A percentile compares a stretch with the other conserved stretches of the same genome.
Conservation (phyloP, 2,797 vertebrate species). For the Gallinago stenura region DNA sequence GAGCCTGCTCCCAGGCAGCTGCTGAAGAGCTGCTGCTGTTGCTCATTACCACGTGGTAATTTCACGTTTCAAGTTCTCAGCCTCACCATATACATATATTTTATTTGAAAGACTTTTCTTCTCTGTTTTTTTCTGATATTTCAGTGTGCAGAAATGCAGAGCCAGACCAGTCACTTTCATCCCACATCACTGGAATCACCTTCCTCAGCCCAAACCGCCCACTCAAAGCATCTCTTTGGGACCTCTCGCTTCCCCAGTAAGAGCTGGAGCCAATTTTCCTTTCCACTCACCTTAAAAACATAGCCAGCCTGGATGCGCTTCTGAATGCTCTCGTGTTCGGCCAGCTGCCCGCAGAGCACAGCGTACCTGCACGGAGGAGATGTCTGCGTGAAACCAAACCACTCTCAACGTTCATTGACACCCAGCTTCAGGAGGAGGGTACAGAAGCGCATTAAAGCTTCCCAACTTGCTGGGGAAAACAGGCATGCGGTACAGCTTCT, state of each 20-base stretch:
- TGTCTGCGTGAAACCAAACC: background rate
- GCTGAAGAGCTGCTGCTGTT: background rate
- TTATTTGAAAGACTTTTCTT: background rate
- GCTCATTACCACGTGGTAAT: background rate
- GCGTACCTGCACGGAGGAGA: conserved; percentile 76
- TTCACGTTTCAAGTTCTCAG: background rate
- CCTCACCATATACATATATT: background rate
- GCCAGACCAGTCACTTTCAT: background rate
- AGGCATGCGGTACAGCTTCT: background rate
- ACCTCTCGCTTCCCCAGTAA: rapidly evolving
- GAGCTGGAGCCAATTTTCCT: background rate
- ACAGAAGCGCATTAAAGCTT: rapidly evolving
- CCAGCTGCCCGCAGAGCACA: conserved; percentile 79
- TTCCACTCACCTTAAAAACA: conserved; percentile 80
- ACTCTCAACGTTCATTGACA: rapidly evolving
- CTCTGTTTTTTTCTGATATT: too few species aligned
- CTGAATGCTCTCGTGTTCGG: conserved; percentile 80
- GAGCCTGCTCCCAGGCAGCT: background rate
- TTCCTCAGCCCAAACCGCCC: background rate
- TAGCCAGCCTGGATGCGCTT: conserved; percentile 80
- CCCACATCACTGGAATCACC: rapidly evolving
- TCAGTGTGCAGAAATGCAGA: rapidly evolving
- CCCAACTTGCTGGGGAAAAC: background rate
- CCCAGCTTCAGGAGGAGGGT: background rate
- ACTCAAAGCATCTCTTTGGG: rapidly evolving